Conservation (phyloP, 2,113 vertebrate genomes). For the Oreochromis aureus region DNA sequence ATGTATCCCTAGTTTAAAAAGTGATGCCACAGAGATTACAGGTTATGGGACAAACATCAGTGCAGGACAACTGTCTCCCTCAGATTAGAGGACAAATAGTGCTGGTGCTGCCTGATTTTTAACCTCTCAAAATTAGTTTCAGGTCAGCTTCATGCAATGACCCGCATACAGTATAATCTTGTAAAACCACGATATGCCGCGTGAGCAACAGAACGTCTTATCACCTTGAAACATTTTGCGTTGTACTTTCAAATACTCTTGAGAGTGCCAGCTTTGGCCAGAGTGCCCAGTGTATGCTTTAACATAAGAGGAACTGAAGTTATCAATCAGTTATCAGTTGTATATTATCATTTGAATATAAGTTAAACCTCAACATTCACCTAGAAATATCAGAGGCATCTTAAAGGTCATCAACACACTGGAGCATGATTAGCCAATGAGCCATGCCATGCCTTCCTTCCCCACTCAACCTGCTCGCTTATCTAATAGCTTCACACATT, state of each 20-base stretch:
- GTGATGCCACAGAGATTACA: not conserved
- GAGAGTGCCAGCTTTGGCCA: not conserved
- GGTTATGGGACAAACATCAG: not conserved
- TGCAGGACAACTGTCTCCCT: not conserved
- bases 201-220: not conserved
- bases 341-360: not conserved
- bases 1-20: not conserved
- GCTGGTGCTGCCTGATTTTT: not conserved
- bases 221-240: not conserved
- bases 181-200: not conserved
- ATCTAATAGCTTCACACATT: slow-evolving; percentile 37
- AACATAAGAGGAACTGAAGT: not conserved
- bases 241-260: not conserved
- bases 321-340: not conserved
- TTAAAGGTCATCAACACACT: not conserved
- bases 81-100: not conserved
- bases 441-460: not conserved
- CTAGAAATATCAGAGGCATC: not conserved
- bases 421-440: not conserved
- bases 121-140: not conserved
- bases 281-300: not conserved
- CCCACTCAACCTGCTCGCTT: not conserved
- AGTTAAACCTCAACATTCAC: not conserved
- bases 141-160: not conserved
- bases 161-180: not conserved